phyloP scores from a whole-genome alignment of 2,888 invertebrate genomes.

The Cephalotes varians region DNA sequence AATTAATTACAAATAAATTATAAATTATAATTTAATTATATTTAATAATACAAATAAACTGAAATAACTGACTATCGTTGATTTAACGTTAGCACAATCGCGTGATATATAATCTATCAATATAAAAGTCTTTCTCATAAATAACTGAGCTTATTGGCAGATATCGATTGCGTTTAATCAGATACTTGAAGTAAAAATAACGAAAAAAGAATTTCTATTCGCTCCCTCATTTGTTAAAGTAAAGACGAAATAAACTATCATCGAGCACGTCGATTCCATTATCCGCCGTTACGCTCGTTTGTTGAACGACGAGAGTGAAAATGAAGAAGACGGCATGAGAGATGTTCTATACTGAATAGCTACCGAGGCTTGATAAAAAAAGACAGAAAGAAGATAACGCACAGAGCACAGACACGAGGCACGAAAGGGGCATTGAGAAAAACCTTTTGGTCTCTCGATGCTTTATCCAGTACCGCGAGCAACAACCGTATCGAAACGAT shows the following conservation, averaged over 20 bases:
- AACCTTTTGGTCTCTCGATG: conserved; percentile 52
- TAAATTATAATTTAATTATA: no score
- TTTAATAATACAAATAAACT: not conserved
- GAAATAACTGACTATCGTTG: not conserved
- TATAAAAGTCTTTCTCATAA: not conserved
- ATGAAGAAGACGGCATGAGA: conserved; percentile 5
- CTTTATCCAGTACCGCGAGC: conserved; percentile 53
- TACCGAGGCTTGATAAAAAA: conserved; percentile 20
- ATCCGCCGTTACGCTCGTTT: conserved; percentile 59
- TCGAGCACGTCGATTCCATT: conserved; percentile 74
- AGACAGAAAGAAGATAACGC: not conserved
- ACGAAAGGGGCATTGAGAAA: conserved; percentile 1
- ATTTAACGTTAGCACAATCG: not conserved
- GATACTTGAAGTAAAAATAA: conserved; percentile 21
- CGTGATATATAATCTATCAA: not conserved
- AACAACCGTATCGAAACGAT: conserved; percentile 64
- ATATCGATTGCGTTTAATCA: not conserved
- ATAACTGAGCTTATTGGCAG: not conserved
- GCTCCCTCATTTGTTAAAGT: conserved; percentile 68
- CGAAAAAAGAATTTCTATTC: conserved; percentile 72
- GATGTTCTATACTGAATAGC: conserved; percentile 57
- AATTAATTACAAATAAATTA: no score
- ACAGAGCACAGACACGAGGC: not conserved
- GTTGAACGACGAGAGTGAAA: conserved; percentile 36
- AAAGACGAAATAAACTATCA: conserved; percentile 71